Conservation (phyloP, 2,113 vertebrate genomes). For the Cephalopholis sonnerati region DNA sequence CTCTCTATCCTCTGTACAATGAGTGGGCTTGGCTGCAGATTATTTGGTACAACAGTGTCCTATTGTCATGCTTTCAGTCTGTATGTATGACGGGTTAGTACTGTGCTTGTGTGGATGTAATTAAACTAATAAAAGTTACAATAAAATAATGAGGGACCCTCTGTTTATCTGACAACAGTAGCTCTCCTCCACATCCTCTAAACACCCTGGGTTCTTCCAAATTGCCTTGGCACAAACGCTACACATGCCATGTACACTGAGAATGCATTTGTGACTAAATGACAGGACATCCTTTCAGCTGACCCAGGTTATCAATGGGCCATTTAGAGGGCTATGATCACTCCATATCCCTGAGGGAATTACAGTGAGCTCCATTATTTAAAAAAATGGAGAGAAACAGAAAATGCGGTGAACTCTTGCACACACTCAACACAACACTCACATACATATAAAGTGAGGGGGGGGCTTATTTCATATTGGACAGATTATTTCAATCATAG, state of each 20-base stretch:
- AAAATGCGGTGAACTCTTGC: conserved; percentile 17
- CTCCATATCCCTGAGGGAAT: conserved; percentile 42
- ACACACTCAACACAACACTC: conserved; percentile 12
- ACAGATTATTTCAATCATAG: conserved; percentile 76
- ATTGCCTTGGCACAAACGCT: conserved; percentile 66
- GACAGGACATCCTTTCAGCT: conserved; percentile 81
- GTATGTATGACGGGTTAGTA: conserved; percentile 33
- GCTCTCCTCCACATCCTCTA: conserved; percentile 70
- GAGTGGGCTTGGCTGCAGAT: conserved; percentile 45
- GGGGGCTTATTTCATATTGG: conserved; percentile 56
- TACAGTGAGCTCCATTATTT: conserved; percentile 61
- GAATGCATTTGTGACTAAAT: conserved; percentile 71
- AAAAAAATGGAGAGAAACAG: conserved; percentile 15
- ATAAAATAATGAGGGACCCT: conserved; percentile 71
- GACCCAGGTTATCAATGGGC: conserved; percentile 80
- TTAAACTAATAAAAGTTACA: conserved; percentile 77
- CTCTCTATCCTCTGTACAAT: conserved; percentile 47
- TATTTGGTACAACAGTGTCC: conserved; percentile 57
- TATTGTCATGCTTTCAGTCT: conserved; percentile 50
- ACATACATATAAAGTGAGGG: conserved; percentile 5
- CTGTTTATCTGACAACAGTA: conserved; percentile 66
- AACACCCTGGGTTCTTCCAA: conserved; percentile 73
- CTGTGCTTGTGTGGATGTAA: conserved; percentile 37
- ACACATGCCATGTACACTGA: conserved; percentile 70
- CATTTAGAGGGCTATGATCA: conserved; percentile 70